These are phyloP conservation scores for Acrobasis suavella DNA, from an alignment of 2,888 invertebrate genomes.

Conservation along the genomic window DNA sequence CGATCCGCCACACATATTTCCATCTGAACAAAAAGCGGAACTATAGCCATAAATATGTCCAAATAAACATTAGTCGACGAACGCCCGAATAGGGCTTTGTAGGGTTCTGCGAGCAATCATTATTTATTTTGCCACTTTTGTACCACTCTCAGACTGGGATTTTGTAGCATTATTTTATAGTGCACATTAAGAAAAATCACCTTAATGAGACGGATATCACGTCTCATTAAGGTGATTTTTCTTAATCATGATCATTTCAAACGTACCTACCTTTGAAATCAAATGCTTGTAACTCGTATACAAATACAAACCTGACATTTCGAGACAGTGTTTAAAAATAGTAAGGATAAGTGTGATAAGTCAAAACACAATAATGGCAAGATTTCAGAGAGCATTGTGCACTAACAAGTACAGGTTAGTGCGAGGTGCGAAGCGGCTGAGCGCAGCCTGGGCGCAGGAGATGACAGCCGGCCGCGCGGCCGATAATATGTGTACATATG, in stretches of 20 bases:
- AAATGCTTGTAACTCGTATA: background rate
- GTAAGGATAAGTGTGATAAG: constrained; percentile 28
- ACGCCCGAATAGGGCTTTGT: constrained; percentile 62
- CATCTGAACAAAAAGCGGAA: constrained; percentile 81
- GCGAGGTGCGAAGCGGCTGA: constrained; percentile 38
- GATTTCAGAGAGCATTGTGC: constrained; percentile 60
- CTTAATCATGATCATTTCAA: background rate
- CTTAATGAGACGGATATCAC: too few relatives aligned
- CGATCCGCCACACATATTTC: constrained; percentile 84
- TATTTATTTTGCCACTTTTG: constrained; percentile 38
- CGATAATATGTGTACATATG: constrained; percentile 83
- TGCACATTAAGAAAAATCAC: too few relatives aligned
- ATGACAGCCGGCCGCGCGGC: constrained; percentile 70
- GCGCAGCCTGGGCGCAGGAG: constrained; percentile 40
- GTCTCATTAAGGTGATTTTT: background rate
- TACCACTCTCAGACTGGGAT: constrained; percentile 4
- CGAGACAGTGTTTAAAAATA: background rate
- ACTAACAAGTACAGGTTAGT: constrained; percentile 55
- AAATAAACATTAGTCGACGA: constrained; percentile 80
- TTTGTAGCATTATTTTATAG: background rate
- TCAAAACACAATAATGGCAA: constrained; percentile 53
- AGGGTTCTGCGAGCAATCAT: constrained; percentile 60
- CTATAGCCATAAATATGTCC: constrained; percentile 84
- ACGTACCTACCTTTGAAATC: too few relatives aligned
- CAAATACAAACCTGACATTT: background rate